A percentile compares a stretch with the other conserved stretches of the same genome.
Evolutionary conservation across 2,888 invertebrate species (phyloP).

Genomic region (Phortica magna): DNA sequence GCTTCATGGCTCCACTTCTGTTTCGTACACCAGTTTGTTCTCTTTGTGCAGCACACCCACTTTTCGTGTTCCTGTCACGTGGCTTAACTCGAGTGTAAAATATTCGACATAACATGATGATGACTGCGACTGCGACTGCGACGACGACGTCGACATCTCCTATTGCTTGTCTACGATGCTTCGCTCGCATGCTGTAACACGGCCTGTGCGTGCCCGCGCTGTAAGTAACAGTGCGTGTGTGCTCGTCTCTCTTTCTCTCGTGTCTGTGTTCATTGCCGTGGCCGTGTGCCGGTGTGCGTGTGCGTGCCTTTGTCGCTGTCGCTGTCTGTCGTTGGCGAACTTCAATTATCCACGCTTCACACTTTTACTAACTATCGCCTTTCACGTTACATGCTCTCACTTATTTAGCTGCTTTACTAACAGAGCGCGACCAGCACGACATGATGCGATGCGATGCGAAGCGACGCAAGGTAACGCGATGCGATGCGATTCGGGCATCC

Average conservation of each 20-base stretch:
- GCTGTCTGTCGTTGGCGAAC: background rate
- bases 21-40: background rate
- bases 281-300: background rate
- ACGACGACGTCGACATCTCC: background rate
- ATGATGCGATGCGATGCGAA: background rate
- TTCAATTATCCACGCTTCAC: constrained; percentile 19
- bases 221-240: background rate
- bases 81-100: constrained; percentile 21
- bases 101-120: constrained; percentile 12
- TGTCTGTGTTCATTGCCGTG: background rate
- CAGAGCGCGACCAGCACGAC: background rate
- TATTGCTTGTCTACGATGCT: background rate
- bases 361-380: background rate
- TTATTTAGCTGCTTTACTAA: background rate
- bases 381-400: background rate
- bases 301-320: background rate
- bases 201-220: background rate
- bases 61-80: constrained; percentile 24
- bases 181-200: background rate
- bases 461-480: background rate
- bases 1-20: background rate
- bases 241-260: background rate
- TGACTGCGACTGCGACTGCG: background rate
- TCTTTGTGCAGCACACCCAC: background rate
- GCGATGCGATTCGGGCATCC: background rate